Evolutionary conservation across 2,888 invertebrate genomes (phyloP).

Genomic region (Lydus trimaculatus): DNA sequence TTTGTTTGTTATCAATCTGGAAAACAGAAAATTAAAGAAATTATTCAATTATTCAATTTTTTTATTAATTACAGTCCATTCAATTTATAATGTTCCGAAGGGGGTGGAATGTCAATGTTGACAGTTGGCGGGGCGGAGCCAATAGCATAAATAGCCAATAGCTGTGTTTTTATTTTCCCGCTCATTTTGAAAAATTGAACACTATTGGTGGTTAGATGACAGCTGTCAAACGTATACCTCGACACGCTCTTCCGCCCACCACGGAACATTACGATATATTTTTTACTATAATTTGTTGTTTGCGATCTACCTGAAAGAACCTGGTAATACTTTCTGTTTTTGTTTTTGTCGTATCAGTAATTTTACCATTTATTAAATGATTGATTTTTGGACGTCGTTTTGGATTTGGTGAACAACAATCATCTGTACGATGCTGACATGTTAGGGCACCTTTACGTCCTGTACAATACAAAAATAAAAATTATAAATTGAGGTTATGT

Average conservation of each 20-base stretch:
- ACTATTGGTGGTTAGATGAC: too few species aligned
- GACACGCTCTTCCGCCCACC: too few species aligned
- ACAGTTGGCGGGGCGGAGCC: too few species aligned
- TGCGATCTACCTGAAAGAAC: constrained; percentile 27
- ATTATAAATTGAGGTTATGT: constrained; percentile 1
- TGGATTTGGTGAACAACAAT: constrained; percentile 35
- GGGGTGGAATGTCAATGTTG: too few species aligned
- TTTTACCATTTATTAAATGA: neutral
- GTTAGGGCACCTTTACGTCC: constrained; percentile 32
- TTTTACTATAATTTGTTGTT: neutral
- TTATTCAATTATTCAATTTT: neutral
- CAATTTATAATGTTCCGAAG: too few species aligned
- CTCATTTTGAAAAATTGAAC: too few species aligned
- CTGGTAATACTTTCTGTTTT: constrained; percentile 21
- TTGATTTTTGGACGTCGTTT: constrained; percentile 20
- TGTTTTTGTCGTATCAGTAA: constrained; percentile 16
- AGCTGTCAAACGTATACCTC: too few species aligned
- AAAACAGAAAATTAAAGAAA: neutral
- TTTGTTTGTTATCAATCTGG: neutral
- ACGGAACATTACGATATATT: too few species aligned
- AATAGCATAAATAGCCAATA: too few species aligned
- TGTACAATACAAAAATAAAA: constrained; percentile 8
- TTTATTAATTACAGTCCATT: too few species aligned
- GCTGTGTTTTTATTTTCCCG: too few species aligned
- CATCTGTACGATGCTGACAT: constrained; percentile 26